phyloP scores from a whole-genome alignment of 2,888 invertebrate genomes.

The Calephelis perditalis region DNA sequence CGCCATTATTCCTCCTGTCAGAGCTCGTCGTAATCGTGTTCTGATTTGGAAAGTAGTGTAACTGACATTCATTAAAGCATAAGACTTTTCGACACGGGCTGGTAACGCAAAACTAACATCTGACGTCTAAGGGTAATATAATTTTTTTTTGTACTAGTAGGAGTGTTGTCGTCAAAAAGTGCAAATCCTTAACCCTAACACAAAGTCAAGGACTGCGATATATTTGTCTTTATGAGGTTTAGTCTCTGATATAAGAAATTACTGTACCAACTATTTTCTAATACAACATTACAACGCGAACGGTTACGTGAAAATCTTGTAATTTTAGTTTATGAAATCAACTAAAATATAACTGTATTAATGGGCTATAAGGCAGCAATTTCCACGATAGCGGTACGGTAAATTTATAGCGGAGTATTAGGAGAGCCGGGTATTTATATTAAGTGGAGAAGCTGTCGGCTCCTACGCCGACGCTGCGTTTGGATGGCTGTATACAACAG shows the following conservation, averaged over 20 bases:
- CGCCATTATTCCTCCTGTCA: too few relatives aligned
- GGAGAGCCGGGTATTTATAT: slow-evolving; percentile 71
- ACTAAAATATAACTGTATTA: slow-evolving; percentile 58
- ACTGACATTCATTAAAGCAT: too few relatives aligned
- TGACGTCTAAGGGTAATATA: too few relatives aligned
- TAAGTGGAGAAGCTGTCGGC: slow-evolving; percentile 74
- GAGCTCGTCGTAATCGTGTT: too few relatives aligned
- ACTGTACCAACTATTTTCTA: slow-evolving; percentile 36
- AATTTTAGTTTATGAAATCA: slow-evolving; percentile 32
- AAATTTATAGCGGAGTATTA: slow-evolving; percentile 66
- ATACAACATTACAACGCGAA: slow-evolving; percentile 26
- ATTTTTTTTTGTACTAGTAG: too few relatives aligned
- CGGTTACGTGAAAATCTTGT: slow-evolving; percentile 37
- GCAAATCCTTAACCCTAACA: too few relatives aligned
- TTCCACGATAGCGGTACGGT: slow-evolving; percentile 51
- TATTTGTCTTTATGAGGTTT: too few relatives aligned
- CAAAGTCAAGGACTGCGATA: too few relatives aligned
- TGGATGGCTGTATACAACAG: slow-evolving; percentile 68
- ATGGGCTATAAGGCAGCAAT: slow-evolving; percentile 54
- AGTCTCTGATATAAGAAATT: slow-evolving; percentile 27
- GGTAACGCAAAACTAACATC: too few relatives aligned
- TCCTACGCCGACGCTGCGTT: slow-evolving; percentile 63
- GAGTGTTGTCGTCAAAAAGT: too few relatives aligned
- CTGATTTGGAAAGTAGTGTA: too few relatives aligned
- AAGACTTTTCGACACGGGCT: too few relatives aligned